Conservation (phyloP, 1,140 invertebrate species). For the Drosophila grimshawi region DNA sequence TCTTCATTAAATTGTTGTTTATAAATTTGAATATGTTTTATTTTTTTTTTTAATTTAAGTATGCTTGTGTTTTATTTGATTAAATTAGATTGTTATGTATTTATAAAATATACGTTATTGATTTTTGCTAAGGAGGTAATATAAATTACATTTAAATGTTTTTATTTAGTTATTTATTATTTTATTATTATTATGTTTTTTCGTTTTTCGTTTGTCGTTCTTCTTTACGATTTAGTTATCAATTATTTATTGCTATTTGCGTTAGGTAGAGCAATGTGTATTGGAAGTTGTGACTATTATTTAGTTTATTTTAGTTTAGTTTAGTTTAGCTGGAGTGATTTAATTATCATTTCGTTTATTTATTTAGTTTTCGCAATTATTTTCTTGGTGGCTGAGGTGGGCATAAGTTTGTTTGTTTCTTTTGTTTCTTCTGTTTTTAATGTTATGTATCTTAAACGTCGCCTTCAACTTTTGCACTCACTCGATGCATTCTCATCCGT, state of each 20-base stretch:
- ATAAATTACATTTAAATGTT: slow-evolving; percentile 81
- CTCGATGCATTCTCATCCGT: slow-evolving; percentile 14
- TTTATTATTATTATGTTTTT: slow-evolving; percentile 4
- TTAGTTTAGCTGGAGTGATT: slow-evolving; percentile 32
- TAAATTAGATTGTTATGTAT: slow-evolving; percentile 49
- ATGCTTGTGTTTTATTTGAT: slow-evolving; percentile 33
- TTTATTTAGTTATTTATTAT: slow-evolving; percentile 42
- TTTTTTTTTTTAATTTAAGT: slow-evolving; percentile 41
- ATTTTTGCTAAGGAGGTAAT: slow-evolving; percentile 83
- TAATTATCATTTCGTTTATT: slow-evolving; percentile 13
- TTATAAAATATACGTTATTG: slow-evolving; percentile 63
- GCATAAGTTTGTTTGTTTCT: slow-evolving; percentile 60
- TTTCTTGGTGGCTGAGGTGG: slow-evolving; percentile 80
- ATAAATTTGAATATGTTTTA: slow-evolving; percentile 54
- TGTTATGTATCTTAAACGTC: slow-evolving; percentile 14
- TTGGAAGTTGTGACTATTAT: slow-evolving; percentile 68
- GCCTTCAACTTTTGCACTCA: slow-evolving; percentile 14
- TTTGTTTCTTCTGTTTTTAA: slow-evolving; percentile 21
- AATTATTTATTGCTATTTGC: slow-evolving; percentile 62
- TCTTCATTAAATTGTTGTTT: slow-evolving; percentile 52
- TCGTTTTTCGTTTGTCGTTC: slow-evolving; percentile 31
- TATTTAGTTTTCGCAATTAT: slow-evolving; percentile 25
- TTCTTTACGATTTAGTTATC: slow-evolving; percentile 27
- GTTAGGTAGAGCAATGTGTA: slow-evolving; percentile 46
- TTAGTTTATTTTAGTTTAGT: slow-evolving; percentile 4